Evolutionary conservation across 1,140 invertebrate genomes (phyloP), one percentile per base, ranked within the genome.

Genomic region (Drosophila repletoides): DNA sequence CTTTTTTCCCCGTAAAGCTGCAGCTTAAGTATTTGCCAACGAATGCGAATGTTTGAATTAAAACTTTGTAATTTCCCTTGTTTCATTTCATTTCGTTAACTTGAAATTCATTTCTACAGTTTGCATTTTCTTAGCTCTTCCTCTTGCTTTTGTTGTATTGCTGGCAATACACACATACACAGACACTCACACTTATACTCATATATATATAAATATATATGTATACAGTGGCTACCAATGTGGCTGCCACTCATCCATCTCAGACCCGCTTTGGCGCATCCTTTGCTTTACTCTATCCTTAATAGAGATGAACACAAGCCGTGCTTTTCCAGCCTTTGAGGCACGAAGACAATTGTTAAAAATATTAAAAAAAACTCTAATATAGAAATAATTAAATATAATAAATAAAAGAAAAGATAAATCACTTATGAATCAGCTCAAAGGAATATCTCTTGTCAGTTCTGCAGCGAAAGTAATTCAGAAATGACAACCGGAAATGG

Each of bases 61-160:
- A 86, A 86, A 86, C 80, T 86, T 86, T 86, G 80, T 86, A 86
- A 86, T 86, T 86, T 86, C 80, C 80, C 80, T 80, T 86, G 80
- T 86, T 86, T 86, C 80, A 86, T 86, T 84, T 86, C 75, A 86
- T 86, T 86, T 86, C 80, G 80, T 60, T 86, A 76, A 79, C 79
- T 83, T 71, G 70, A 83, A 84, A 83, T 83, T 84, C 79, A 83
- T 83, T 83, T 83, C 77, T 60, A 72, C 69, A 64, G 79, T 71
- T 80, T 75, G n/a, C n/a, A n/a, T 66, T 14, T 59, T 58, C 64
- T 58, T 36, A 31, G 21, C 14, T 12, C 15, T 34, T 38, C 36
- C 26, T 22, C 45, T 55, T 21, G 21, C 26, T 38, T 48, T 56
- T 58, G 17, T 45, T 52, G 31, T 43, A 31, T 60, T 67, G 56